phyloP scores from a whole-genome alignment of 2,113 vertebrate genomes.

The Balaeniceps rex region DNA sequence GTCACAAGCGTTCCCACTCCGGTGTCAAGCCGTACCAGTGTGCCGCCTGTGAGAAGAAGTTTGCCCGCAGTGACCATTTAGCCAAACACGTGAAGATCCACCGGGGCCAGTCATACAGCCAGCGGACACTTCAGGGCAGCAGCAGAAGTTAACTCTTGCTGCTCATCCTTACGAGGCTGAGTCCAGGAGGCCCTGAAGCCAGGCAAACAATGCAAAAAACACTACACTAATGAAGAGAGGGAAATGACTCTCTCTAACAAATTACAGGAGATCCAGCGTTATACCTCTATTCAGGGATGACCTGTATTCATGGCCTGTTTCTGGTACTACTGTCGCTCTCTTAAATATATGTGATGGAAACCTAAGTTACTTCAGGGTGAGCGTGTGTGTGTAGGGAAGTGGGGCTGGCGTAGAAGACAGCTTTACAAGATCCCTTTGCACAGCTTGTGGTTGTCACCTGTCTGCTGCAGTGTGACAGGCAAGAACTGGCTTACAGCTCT shows the following conservation, averaged over 20 bases:
- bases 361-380: not conserved
- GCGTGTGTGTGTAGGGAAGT: not conserved
- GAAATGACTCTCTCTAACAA: not conserved
- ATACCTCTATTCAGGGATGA: not conserved
- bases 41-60: conserved; percentile 82
- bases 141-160: conserved; percentile 60
- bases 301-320: not conserved
- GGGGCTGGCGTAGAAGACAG: not conserved
- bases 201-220: accelerated
- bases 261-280: not conserved
- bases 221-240: not conserved
- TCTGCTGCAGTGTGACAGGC: not conserved
- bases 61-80: conserved; percentile 86
- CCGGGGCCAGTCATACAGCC: conserved; percentile 70
- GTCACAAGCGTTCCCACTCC: conserved; percentile 87
- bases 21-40: conserved; percentile 87
- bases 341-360: not conserved
- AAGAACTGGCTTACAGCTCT: not conserved
- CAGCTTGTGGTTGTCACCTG: not conserved
- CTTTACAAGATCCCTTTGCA: not conserved
- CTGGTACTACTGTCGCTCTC: not conserved
- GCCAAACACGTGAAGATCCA: conserved; percentile 88
- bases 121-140: conserved; percentile 56
- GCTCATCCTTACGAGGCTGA: not conserved
- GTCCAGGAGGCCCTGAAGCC: not conserved